These are phyloP conservation scores for Scaptomyza pallida DNA, from an alignment of 1,140 invertebrate species.

Conservation along the genomic window DNA sequence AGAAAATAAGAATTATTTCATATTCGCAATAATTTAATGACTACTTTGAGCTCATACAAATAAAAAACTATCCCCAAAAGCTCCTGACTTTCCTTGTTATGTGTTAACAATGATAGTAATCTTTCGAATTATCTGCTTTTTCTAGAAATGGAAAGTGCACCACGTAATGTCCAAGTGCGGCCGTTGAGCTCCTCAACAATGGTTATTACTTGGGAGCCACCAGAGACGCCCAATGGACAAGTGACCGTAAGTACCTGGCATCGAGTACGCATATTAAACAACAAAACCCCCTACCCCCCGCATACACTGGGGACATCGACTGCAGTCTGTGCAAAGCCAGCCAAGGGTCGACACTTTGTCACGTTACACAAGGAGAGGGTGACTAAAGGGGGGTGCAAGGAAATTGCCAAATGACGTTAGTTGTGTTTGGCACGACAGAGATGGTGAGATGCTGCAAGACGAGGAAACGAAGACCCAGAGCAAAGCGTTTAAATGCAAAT, in stretches of 20 bases:
- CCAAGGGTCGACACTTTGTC: slow-evolving; percentile 37
- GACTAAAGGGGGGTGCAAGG: slow-evolving; percentile 4
- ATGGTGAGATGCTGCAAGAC: neutral
- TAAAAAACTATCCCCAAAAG: neutral
- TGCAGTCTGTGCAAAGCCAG: neutral
- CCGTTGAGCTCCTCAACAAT: slow-evolving; percentile 97
- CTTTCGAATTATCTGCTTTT: neutral
- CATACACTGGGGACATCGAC: neutral
- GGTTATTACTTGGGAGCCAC: slow-evolving; percentile 98
- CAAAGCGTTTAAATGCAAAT: slow-evolving; percentile 57
- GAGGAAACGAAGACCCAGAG: slow-evolving; percentile 1
- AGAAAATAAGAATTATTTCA: no score
- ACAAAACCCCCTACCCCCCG: neutral
- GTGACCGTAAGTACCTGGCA: slow-evolving; percentile 90
- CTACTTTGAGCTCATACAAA: neutral
- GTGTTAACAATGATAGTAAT: slow-evolving; percentile 49
- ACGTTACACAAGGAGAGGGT: slow-evolving; percentile 21
- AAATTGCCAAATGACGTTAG: slow-evolving; percentile 62
- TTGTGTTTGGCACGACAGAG: slow-evolving; percentile 47
- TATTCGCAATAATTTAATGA: no score
- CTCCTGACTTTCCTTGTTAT: slow-evolving; percentile 12
- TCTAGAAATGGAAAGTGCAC: slow-evolving; percentile 96
- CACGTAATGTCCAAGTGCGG: slow-evolving; percentile 95
- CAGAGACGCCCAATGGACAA: slow-evolving; percentile 98
- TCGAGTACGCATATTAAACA: slow-evolving; percentile 63